These are phyloP conservation scores for Oryzaephilus surinamensis DNA, from an alignment of 1,140 invertebrate genomes.

Conservation along the genomic window DNA sequence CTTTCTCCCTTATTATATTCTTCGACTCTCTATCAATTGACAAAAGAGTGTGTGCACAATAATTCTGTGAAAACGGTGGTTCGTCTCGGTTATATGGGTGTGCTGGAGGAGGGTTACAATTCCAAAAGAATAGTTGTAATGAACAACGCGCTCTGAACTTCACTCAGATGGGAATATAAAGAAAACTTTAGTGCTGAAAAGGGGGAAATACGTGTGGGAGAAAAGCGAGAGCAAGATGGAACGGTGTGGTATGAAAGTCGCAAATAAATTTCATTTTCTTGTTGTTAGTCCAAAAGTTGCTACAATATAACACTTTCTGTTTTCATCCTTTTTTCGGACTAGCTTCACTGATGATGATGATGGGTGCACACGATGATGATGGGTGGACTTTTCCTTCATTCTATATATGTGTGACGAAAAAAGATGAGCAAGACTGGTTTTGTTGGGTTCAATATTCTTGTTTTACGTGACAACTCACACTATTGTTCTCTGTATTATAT, in stretches of 20 bases:
- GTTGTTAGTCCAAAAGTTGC: constrained; percentile 22
- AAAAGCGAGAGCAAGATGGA: constrained; percentile 15
- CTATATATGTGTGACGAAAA: no score
- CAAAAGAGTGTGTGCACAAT: constrained; percentile 19
- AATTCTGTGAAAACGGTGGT: no score
- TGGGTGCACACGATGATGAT: no score
- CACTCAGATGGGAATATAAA: constrained; percentile 28
- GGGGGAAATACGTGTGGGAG: constrained; percentile 20
- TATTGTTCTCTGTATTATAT: no score
- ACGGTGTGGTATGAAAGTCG: constrained; percentile 21
- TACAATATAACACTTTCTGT: no score
- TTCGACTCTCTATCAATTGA: no score
- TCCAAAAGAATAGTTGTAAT: constrained; percentile 30
- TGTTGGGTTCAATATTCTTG: constrained; percentile 7
- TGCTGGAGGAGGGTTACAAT: constrained; percentile 16
- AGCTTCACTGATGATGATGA: no score
- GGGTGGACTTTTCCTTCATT: no score
- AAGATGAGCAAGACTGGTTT: no score
- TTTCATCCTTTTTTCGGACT: no score
- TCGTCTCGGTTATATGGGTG: no score
- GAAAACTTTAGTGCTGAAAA: constrained; percentile 29
- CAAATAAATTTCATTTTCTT: constrained; percentile 33
- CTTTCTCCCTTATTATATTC: no score
- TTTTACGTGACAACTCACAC: not conserved
- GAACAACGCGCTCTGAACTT: constrained; percentile 22